phyloP scores from a whole-genome alignment of 1,140 invertebrate species.

The Trigoniulus corallinus region DNA sequence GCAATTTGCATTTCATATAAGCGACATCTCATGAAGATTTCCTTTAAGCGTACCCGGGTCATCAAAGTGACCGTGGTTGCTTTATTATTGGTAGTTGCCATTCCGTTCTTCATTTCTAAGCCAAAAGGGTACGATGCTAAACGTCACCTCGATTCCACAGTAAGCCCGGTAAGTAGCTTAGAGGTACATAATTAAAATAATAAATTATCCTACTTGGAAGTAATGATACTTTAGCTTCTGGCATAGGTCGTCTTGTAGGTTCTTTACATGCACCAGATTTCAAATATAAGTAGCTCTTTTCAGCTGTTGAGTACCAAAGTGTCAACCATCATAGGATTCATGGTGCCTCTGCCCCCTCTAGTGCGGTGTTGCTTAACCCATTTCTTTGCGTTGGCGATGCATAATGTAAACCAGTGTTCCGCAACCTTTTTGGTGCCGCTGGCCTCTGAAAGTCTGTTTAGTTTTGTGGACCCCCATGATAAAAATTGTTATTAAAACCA shows the following conservation, averaged over 20 bases:
- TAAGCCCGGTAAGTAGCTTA: not conserved
- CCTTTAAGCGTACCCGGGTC: not conserved
- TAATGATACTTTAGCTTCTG: not conserved
- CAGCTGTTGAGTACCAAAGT: not conserved
- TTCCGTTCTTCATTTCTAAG: conserved; percentile 13
- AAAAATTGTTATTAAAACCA: no score
- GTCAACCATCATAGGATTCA: no score
- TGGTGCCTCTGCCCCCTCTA: no score
- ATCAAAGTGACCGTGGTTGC: conserved; percentile 7
- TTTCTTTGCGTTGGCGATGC: no score
- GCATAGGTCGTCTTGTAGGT: not conserved
- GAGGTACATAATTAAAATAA: conserved; percentile 2
- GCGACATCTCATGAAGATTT: conserved; percentile 2
- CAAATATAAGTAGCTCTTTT: not conserved
- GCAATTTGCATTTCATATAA: not conserved
- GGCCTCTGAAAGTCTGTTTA: no score
- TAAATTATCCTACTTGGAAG: not conserved
- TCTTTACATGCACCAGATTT: not conserved
- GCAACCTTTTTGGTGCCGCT: no score
- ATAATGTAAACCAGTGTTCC: no score
- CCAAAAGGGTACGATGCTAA: conserved; percentile 11
- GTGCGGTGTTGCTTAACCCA: no score
- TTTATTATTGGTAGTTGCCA: conserved; percentile 7
- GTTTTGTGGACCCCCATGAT: no score
- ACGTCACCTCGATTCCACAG: no score